Evolutionary conservation across 2,113 vertebrate species (phyloP).

Genomic region (Heterocephalus glaber): DNA sequence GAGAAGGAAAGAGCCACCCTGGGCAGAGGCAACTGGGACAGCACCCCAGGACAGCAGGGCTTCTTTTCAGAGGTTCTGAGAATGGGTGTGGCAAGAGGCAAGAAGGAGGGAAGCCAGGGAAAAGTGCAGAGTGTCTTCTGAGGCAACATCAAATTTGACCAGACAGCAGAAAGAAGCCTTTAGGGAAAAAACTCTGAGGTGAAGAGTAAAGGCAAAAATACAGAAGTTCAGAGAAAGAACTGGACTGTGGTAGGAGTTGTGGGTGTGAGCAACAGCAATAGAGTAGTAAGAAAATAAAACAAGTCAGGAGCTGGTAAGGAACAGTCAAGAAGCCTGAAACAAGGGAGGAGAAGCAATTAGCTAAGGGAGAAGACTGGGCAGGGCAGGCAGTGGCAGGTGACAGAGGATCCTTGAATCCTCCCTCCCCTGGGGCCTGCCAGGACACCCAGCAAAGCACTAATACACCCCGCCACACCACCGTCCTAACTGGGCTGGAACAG

Average conservation of each 20-base stretch:
- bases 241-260: not conserved
- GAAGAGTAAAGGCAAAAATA: not conserved
- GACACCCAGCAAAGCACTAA: not conserved
- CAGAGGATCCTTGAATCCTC: not conserved
- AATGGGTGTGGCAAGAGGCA: not conserved
- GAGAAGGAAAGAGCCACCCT: not conserved
- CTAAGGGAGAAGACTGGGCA: not conserved
- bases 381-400: not conserved
- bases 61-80: not conserved
- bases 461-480: not conserved
- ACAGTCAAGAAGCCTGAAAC: not conserved
- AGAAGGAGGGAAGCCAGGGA: not conserved
- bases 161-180: not conserved
- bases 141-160: not conserved
- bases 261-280: not conserved
- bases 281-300: conserved; percentile 30
- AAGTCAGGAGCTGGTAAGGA: not conserved
- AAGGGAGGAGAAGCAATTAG: not conserved
- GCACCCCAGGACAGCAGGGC: not conserved
- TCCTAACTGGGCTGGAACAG: not conserved
- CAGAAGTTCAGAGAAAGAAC: not conserved
- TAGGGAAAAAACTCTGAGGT: not conserved
- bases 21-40: accelerated
- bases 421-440: not conserved
- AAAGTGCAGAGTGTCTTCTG: not conserved